These are phyloP conservation scores for Phacellophora camtschatica DNA, from an alignment of 30 jellyfish, hydroid and myxozoan species.

Conservation along the genomic window DNA sequence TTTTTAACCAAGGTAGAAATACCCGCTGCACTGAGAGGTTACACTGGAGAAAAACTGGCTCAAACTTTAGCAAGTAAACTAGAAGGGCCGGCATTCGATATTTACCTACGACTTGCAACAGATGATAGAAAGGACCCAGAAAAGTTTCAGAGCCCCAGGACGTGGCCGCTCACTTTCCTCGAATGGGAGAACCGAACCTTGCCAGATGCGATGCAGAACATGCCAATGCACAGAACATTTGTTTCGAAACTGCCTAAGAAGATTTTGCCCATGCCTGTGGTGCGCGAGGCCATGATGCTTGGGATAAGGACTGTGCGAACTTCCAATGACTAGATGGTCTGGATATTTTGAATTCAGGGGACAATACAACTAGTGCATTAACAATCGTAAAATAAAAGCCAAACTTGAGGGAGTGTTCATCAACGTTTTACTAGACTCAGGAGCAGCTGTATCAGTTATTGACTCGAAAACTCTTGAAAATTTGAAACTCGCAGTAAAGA, in stretches of 20 bases:
- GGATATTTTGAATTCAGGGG: background rate
- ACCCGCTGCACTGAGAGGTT: background rate
- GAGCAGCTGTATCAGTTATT: constrained; percentile 48
- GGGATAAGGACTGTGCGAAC: background rate
- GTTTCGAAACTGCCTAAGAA: constrained; percentile 12
- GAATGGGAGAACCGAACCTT: background rate
- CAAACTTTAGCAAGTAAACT: background rate
- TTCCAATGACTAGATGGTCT: constrained; percentile 21
- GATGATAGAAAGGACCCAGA: constrained; percentile 32
- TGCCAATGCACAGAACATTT: background rate
- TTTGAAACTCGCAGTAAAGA: background rate
- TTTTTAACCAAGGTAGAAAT: background rate
- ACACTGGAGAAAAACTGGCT: background rate
- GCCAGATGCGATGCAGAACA: constrained; percentile 6
- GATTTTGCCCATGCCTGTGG: constrained; percentile 25
- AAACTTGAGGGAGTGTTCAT: background rate
- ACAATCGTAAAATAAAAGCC: constrained; percentile 36
- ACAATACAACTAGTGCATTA: background rate
- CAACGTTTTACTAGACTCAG: constrained; percentile 52
- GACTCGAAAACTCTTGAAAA: constrained; percentile 13
- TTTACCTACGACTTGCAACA: constrained; percentile 11
- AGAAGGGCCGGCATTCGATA: too few relatives aligned
- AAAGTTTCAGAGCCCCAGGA: constrained; percentile 18
- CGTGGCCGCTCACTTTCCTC: constrained; percentile 24
- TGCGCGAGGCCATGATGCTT: constrained; percentile 24